phyloP scores from a whole-genome alignment of 2,113 vertebrate species.

The Spheniscus mendiculus region DNA sequence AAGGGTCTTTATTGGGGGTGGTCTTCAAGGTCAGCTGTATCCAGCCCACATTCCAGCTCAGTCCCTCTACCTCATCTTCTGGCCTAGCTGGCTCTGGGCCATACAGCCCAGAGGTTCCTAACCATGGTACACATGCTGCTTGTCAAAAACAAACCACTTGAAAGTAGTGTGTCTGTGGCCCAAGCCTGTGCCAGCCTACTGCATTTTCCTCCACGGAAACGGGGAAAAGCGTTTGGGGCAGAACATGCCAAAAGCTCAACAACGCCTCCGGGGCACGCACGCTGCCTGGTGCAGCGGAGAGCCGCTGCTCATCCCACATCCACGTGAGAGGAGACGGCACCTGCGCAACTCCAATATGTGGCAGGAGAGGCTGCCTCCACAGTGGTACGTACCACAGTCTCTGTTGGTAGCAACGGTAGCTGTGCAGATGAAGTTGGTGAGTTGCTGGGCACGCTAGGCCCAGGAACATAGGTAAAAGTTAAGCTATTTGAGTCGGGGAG shows the following conservation, averaged over 20 bases:
- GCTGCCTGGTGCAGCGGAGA: neutral
- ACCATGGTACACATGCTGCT: rapidly evolving
- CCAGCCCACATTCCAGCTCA: neutral
- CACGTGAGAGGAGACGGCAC: neutral
- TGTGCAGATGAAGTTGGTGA: neutral
- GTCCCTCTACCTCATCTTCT: neutral
- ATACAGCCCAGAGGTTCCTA: neutral
- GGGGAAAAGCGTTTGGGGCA: neutral
- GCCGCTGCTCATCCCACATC: rapidly evolving
- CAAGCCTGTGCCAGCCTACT: neutral
- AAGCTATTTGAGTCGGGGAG: neutral
- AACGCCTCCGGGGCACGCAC: rapidly evolving
- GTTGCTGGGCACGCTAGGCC: neutral
- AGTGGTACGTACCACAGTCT: rapidly evolving
- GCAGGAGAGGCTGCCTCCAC: neutral
- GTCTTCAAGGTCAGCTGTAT: slow-evolving; percentile 8
- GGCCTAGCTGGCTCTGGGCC: neutral
- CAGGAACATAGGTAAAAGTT: rapidly evolving
- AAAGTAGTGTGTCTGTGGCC: neutral
- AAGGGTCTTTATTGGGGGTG: neutral
- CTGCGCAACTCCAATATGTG: rapidly evolving
- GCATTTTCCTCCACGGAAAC: neutral
- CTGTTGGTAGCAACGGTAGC: neutral
- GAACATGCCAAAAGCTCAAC: rapidly evolving
- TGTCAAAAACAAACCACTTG: neutral